A percentile compares a stretch with the other conserved stretches of the same genome.
Conservation (phyloP, 2,113 vertebrate genomes). For the Chionis minor region DNA sequence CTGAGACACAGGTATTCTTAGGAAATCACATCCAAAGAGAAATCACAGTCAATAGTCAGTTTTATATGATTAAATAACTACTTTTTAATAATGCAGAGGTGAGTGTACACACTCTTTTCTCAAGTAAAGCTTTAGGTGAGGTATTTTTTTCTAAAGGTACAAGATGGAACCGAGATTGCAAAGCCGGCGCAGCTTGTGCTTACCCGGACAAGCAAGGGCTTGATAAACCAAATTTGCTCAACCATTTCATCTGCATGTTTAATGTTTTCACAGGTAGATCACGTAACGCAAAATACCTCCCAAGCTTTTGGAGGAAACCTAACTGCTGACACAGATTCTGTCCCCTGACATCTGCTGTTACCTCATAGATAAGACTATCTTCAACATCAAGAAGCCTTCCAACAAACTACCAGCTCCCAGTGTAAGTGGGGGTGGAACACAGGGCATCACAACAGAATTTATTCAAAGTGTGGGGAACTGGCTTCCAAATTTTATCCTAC, state of each 20-base stretch:
- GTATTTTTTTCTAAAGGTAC: neutral
- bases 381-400: neutral
- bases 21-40: neutral
- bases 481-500: neutral
- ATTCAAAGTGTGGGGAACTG: neutral
- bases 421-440: neutral
- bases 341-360: neutral
- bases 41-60: neutral
- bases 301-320: neutral
- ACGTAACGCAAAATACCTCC: neutral
- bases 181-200: neutral
- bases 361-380: neutral
- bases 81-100: neutral
- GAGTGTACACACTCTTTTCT: neutral
- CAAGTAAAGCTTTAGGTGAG: neutral
- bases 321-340: slow-evolving; percentile 9
- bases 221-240: slow-evolving; percentile 5
- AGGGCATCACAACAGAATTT: neutral
- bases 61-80: neutral
- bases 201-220: neutral
- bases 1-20: neutral
- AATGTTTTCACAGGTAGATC: neutral
- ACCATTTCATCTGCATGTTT: neutral
- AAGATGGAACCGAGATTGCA: neutral
- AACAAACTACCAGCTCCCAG: neutral